Percentiles rank a stretch among this genome's conserved stretches.
Evolutionary conservation across 2,888 invertebrate species (phyloP).

Genomic region (Homarus gammarus): DNA sequence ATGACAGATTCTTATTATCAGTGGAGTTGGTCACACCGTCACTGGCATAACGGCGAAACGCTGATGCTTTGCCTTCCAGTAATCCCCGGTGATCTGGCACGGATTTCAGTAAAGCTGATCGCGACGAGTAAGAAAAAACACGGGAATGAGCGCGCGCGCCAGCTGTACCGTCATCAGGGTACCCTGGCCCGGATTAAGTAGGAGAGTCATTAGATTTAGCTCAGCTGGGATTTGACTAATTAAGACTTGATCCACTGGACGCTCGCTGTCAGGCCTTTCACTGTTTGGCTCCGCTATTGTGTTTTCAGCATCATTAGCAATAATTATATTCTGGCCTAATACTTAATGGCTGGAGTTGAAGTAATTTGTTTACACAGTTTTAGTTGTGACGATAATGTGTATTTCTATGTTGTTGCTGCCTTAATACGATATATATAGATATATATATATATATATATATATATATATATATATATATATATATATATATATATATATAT

Average conservation of each 20-base stretch:
- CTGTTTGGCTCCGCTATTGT: neutral
- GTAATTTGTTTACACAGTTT: constrained; percentile 24
- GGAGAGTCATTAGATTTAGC: constrained; percentile 45
- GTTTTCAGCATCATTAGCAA: constrained; percentile 1
- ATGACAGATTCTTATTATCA: too few species aligned
- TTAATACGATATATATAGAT: neutral
- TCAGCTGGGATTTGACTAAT: constrained; percentile 52
- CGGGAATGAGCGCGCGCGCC: neutral
- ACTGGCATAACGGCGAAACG: neutral
- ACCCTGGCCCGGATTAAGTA: neutral
- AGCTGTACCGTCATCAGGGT: neutral
- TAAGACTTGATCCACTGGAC: constrained; percentile 43
- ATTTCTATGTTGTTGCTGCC: constrained; percentile 12
- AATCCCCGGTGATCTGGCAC: neutral
- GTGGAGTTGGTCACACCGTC: too few species aligned
- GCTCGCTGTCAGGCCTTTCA: constrained; percentile 5
- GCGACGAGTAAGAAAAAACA: neutral
- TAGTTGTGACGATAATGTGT: constrained; percentile 4
- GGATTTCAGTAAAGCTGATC: constrained; percentile 4
- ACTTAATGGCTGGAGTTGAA: constrained; percentile 15
- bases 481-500: constrained; percentile 36
- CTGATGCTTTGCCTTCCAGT: neutral
- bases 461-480: neutral
- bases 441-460: constrained; percentile 19
- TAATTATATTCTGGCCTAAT: constrained; percentile 30